Evolutionary conservation across 2,113 vertebrate species (phyloP).

Genomic region (Nycticryphes semicollaris): DNA sequence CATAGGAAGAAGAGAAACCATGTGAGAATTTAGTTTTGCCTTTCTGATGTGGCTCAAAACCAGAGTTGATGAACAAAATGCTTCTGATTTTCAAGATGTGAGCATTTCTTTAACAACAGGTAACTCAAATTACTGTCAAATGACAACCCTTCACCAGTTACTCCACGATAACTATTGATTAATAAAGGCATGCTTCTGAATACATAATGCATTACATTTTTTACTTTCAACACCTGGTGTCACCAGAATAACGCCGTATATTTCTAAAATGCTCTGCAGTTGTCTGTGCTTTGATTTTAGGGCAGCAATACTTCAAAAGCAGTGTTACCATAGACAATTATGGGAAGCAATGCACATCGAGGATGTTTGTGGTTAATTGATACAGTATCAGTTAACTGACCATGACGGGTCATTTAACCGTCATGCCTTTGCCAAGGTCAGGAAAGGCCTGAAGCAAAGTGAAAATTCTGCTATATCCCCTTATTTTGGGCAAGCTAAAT

Average conservation of each 20-base stretch:
- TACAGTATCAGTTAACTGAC: not conserved
- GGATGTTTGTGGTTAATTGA: not conserved
- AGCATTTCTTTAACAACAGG: not conserved
- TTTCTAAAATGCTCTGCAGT: not conserved
- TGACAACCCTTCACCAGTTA: not conserved
- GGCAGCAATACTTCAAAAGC: not conserved
- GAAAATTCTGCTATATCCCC: not conserved
- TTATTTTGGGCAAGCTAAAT: not conserved
- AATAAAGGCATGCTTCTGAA: conserved; percentile 32
- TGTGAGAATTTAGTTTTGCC: not conserved
- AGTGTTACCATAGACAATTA: not conserved
- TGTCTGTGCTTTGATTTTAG: not conserved
- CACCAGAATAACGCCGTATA: conserved; percentile 47
- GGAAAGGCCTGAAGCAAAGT: not conserved
- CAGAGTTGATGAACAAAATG: not conserved
- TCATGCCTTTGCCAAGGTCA: not conserved
- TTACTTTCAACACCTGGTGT: conserved; percentile 71
- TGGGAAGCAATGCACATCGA: not conserved
- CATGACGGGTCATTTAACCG: not conserved
- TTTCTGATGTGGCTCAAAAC: not conserved
- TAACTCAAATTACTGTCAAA: not conserved
- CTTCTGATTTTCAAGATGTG: not conserved
- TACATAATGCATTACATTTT: conserved; percentile 50
- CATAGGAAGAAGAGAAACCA: not conserved
- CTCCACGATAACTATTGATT: not conserved